A percentile compares a stretch with the other conserved stretches of the same genome.
Conservation (phyloP, 1,140 invertebrate species). For the Drosophila obscura region DNA sequence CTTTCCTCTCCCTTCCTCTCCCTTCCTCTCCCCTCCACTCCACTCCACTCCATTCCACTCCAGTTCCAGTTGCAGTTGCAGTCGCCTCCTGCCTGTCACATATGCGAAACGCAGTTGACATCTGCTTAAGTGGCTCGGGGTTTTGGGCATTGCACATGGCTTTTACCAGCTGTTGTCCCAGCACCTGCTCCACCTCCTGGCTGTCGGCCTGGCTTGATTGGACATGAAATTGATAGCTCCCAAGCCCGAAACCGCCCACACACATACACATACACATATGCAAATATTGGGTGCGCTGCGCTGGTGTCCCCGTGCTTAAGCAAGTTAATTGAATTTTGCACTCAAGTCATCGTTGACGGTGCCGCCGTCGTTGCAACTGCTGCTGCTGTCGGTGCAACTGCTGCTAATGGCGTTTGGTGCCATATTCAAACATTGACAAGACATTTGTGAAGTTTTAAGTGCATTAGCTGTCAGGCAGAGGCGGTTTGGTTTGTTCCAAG, state of each 20-base stretch:
- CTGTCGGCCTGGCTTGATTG: slow-evolving; percentile 72
- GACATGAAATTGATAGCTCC: slow-evolving; percentile 82
- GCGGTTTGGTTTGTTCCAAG: slow-evolving; percentile 18
- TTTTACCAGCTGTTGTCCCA: slow-evolving; percentile 43
- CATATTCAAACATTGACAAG: slow-evolving; percentile 77
- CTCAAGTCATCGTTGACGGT: slow-evolving; percentile 67
- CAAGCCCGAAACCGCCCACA: slow-evolving; percentile 6
- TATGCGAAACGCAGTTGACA: slow-evolving; percentile 82
- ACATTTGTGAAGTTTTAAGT: slow-evolving; percentile 82
- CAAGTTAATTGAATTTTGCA: slow-evolving; percentile 82
- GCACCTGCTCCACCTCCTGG: slow-evolving; percentile 29
- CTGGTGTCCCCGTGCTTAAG: slow-evolving; percentile 66
- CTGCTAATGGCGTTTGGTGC: slow-evolving; percentile 17
- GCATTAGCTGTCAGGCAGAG: slow-evolving; percentile 69
- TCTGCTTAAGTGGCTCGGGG: slow-evolving; percentile 78
- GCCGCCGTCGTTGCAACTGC: slow-evolving; percentile 44
- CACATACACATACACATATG: slow-evolving; percentile 31
- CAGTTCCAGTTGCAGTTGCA: slow-evolving; percentile 9
- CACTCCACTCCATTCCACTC: background rate
- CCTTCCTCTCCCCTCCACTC: too few relatives aligned
- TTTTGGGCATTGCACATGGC: slow-evolving; percentile 73
- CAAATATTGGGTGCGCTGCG: slow-evolving; percentile 16
- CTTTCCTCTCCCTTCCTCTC: background rate
- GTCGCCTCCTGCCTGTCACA: slow-evolving; percentile 58
- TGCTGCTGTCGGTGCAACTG: slow-evolving; percentile 9